Evolutionary conservation across 2,888 invertebrate genomes (phyloP).

Genomic region (Drosophila anomalipes): DNA sequence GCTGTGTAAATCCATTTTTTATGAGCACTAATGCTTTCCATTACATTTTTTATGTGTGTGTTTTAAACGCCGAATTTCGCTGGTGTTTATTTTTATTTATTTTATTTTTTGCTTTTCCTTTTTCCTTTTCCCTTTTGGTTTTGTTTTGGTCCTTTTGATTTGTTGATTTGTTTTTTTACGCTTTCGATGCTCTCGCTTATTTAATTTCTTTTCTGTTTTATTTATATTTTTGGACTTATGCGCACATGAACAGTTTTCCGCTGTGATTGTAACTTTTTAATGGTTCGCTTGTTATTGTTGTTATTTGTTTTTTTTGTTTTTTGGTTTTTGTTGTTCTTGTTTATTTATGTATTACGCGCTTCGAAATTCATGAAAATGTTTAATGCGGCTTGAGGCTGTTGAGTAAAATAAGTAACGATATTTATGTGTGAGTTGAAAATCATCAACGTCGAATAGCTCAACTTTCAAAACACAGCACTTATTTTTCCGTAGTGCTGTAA

Average conservation of each 20-base stretch:
- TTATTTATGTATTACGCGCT: constrained; percentile 59
- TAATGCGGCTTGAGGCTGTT: constrained; percentile 34
- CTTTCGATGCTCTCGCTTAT: constrained; percentile 27
- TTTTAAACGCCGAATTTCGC: constrained; percentile 71
- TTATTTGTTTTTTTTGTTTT: constrained; percentile 40
- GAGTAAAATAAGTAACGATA: constrained; percentile 18
- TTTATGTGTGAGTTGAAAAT: constrained; percentile 2
- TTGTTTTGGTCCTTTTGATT: constrained; percentile 21
- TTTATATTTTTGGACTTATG: constrained; percentile 12
- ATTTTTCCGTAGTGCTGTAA: background rate
- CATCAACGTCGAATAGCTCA: background rate
- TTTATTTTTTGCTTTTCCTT: constrained; percentile 15
- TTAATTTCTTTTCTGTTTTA: constrained; percentile 29
- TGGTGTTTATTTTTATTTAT: constrained; percentile 41
- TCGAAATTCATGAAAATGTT: constrained; percentile 64
- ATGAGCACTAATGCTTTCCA: constrained; percentile 85
- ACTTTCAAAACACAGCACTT: constrained; percentile 34
- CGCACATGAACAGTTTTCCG: constrained; percentile 42
- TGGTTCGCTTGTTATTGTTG: constrained; percentile 35
- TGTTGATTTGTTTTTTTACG: constrained; percentile 51
- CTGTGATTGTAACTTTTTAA: constrained; percentile 58
- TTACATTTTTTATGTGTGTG: constrained; percentile 84
- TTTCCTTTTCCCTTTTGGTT: constrained; percentile 14
- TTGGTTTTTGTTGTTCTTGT: constrained; percentile 31
- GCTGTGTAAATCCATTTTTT: constrained; percentile 86